A percentile compares a stretch with the other conserved stretches of the same genome.
Evolutionary conservation across 64 coral and sea anemone species (phyloP).

Genomic region (Pocillopora verrucosa): DNA sequence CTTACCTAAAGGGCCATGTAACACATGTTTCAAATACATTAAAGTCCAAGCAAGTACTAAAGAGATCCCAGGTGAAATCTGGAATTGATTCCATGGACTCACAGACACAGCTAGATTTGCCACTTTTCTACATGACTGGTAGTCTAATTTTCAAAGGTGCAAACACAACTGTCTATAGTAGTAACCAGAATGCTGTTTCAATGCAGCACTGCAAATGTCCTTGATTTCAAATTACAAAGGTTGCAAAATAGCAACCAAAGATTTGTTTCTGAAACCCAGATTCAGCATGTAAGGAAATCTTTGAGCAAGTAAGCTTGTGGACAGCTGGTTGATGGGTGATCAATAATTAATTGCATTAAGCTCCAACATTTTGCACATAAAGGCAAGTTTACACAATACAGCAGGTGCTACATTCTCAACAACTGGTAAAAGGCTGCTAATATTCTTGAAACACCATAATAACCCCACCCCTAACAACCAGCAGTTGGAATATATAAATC

Average conservation of each 20-base stretch:
- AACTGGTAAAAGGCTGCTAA: not conserved
- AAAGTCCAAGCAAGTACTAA: slow-evolving; percentile 77
- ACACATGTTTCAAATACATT: slow-evolving; percentile 63
- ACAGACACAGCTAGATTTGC: not conserved
- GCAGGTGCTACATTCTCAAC: slow-evolving; percentile 22
- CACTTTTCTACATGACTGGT: not conserved
- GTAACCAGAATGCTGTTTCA: not conserved
- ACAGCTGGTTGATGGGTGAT: not conserved
- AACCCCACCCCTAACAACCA: not conserved
- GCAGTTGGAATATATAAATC: not conserved
- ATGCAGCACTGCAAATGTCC: not conserved
- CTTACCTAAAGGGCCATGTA: slow-evolving; percentile 83
- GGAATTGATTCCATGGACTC: slow-evolving; percentile 79
- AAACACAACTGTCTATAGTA: not conserved
- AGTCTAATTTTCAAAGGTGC: not conserved
- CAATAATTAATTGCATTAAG: slow-evolving; percentile 38
- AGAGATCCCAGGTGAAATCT: slow-evolving; percentile 78
- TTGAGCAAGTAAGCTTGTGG: slow-evolving; percentile 4
- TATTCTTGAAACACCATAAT: not conserved
- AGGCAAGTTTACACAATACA: not conserved
- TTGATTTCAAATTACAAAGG: not conserved
- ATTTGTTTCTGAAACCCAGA: not conserved
- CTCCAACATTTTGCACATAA: slow-evolving; percentile 12
- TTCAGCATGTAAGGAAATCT: slow-evolving; percentile 15
- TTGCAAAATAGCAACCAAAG: not conserved